phyloP scores from a whole-genome alignment of 2,797 vertebrate species.

The Merluccius polli region DNA sequence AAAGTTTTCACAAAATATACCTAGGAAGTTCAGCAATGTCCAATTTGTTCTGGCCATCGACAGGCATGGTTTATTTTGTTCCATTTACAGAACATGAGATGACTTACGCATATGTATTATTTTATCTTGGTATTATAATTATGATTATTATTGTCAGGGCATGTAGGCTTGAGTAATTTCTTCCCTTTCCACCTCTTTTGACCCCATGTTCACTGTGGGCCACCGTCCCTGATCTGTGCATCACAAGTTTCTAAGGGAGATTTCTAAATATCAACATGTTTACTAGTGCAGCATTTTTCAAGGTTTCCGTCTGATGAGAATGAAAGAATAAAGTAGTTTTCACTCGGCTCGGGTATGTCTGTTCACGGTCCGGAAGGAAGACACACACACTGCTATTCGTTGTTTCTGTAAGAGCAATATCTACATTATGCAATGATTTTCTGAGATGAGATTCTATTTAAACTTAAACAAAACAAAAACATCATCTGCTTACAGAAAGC shows the following conservation, averaged over 20 bases:
- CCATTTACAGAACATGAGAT: neutral
- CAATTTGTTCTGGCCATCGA: slow-evolving; percentile 42
- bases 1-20: slow-evolving; percentile 13
- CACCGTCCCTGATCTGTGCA: slow-evolving; percentile 68
- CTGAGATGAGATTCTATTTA: neutral
- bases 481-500: neutral
- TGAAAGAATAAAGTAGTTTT: slow-evolving; percentile 78
- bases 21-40: neutral
- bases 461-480: neutral
- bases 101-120: slow-evolving; percentile 53
- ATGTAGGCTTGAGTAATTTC: slow-evolving; percentile 66
- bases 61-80: slow-evolving; percentile 1
- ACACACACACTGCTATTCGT: neutral
- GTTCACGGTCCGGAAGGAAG: neutral
- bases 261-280: slow-evolving; percentile 72
- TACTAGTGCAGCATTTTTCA: slow-evolving; percentile 71
- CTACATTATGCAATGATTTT: neutral
- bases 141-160: slow-evolving; percentile 62
- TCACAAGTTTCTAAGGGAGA: slow-evolving; percentile 63
- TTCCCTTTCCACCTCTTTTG: slow-evolving; percentile 30
- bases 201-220: slow-evolving; percentile 62
- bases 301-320: slow-evolving; percentile 71
- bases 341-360: slow-evolving; percentile 49
- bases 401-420: neutral
- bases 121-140: slow-evolving; percentile 41